phyloP scores from a whole-genome alignment of 2,113 vertebrate genomes.

The Oceanites oceanicus region DNA sequence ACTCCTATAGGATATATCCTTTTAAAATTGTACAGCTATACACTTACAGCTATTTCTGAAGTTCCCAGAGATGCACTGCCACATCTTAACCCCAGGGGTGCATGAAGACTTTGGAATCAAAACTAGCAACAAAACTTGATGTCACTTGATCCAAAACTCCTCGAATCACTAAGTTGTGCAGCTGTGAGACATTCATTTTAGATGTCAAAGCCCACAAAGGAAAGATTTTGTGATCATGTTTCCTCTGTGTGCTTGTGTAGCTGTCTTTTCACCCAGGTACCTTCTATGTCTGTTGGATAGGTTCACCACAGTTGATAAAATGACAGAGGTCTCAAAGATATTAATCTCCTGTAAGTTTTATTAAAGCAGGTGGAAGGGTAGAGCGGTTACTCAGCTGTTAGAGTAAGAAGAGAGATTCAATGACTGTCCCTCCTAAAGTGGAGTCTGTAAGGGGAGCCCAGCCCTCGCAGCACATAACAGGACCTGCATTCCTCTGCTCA shows the following conservation, averaged over 20 bases:
- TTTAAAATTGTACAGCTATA: not conserved
- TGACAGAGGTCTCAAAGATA: not conserved
- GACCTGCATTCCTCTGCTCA: not conserved
- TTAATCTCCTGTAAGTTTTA: not conserved
- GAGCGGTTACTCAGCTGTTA: not conserved
- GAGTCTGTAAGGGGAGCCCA: not conserved
- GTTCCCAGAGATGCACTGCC: not conserved
- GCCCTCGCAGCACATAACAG: rapidly evolving
- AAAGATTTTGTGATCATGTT: not conserved
- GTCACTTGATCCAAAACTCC: not conserved
- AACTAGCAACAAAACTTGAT: not conserved
- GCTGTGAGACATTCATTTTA: not conserved
- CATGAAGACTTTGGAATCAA: not conserved
- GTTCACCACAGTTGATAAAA: not conserved
- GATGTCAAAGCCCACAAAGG: not conserved
- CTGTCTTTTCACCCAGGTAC: not conserved
- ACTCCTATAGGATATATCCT: not conserved
- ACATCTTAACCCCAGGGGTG: not conserved
- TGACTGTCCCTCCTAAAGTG: not conserved
- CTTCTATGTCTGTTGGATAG: not conserved
- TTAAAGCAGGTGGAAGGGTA: not conserved
- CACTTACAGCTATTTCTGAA: not conserved
- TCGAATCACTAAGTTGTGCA: not conserved
- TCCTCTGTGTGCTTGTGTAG: not conserved
- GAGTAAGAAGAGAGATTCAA: not conserved